Base-by-base conservation (phyloP, 1,140 invertebrate species). In the Trinorchestia longiramus region DNA sequence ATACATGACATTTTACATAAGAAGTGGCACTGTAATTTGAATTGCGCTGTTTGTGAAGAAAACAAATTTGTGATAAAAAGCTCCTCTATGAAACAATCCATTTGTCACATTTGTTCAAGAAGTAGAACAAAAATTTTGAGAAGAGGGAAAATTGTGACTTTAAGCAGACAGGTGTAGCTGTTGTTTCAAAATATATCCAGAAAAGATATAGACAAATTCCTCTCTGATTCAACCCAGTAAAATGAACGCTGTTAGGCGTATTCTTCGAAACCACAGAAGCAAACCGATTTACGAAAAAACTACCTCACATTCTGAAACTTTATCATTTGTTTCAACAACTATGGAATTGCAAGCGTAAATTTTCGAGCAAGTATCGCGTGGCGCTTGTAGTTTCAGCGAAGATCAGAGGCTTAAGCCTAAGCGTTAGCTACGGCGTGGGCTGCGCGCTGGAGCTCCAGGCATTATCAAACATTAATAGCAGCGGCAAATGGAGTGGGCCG, bases 391-490 rank as follows among this genome's bases (percentile, higher is more conserved):
- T 94, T 94, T 94, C 92, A 94, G 92, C 92, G 92, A 47, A 44
- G 92, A 94, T 94, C 92, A 40, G 43, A n/a, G n/a, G 92, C 92
- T 94, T 94, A 94, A 94, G 92, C 92, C 92, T 94, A 94, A 94
- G 92, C 92, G 92, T 94, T 94, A 94, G 92, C 92, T 94, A 94
- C 92, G 92, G 92, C 92, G 92, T 17, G 40, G 44, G 92, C 43
- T 3, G 43, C 92, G 92, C 43, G 43, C 92, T 3, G 41, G 41
- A 94, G 92, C 92, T 45, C 43, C 3, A 94, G 92, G 92, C 92
- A 94, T 94, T 94, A 94, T 94, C 92, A 94, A 94, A 94, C 92
- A 94, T 94, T 94, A 94, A 94, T 94, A 94, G 92, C 92, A 45
- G 92, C 92, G 92, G 92, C 92, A 94, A 94, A 94, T 94, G 92